These are phyloP conservation scores for Sabatieria punctata DNA, from an alignment of 2,888 invertebrate genomes.

Conservation along the genomic window DNA sequence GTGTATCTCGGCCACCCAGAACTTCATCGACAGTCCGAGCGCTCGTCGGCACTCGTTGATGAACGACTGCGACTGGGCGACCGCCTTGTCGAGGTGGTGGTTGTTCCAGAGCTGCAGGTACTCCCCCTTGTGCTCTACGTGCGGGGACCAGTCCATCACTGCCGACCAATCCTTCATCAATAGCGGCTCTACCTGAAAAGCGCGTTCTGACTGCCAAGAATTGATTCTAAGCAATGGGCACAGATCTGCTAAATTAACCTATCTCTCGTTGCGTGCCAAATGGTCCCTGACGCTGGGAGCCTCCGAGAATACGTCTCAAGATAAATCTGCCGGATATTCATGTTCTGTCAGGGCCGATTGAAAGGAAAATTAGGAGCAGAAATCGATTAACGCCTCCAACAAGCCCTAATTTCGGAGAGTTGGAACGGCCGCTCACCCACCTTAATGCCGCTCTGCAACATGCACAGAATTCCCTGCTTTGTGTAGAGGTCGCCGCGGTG, in stretches of 20 bases:
- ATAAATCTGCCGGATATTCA: no score
- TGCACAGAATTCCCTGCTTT: constrained; percentile 30
- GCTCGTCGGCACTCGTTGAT: constrained; percentile 31
- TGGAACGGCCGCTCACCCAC: constrained; percentile 11
- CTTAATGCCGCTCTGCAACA: constrained; percentile 27
- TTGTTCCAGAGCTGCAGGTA: constrained; percentile 29
- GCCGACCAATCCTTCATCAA: constrained; percentile 31
- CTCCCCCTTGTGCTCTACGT: constrained; percentile 30
- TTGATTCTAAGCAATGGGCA: no score
- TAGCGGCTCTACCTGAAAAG: constrained; percentile 24
- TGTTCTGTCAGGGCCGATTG: no score
- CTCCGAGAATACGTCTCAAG: no score
- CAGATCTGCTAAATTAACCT: no score
- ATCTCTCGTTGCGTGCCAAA: no score
- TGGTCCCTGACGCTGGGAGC: no score
- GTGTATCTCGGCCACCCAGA: constrained; percentile 32
- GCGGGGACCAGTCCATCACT: constrained; percentile 31
- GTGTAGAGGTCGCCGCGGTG: constrained; percentile 30
- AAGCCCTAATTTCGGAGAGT: no score
- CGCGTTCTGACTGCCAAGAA: background rate
- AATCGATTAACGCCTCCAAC: no score
- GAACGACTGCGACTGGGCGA: constrained; percentile 30
- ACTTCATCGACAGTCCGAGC: constrained; percentile 30
- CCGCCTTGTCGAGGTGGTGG: constrained; percentile 27
- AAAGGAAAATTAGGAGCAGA: no score